Base-by-base conservation (phyloP, 2,888 invertebrate genomes). In the Lomographa bimaculata region DNA sequence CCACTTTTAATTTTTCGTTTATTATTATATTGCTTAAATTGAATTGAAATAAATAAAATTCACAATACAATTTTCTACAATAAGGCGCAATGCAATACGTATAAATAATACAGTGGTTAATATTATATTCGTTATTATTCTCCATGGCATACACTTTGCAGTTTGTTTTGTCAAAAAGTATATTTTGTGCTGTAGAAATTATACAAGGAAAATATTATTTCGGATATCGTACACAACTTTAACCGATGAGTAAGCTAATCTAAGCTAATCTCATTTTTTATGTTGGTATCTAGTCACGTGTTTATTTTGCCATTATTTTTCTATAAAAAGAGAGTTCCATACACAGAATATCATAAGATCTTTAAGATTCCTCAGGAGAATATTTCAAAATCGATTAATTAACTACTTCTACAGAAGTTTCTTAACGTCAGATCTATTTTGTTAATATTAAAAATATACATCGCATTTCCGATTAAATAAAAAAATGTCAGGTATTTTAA, bases 1-100 rank as follows among this genome's bases (percentile, higher is more conserved):
- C 71, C 81, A 79, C 72, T 78, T 72, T 71, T 74, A 74, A 73
- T 72, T 78, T 72, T 71, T 74, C 74, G 72, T 71, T 84, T 80
- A 76, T 79, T 81, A 79, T n/a, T n/a, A 79, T 86, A 87, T 85
- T 86, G 85, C 85, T 83, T 83, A 84, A 61, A 77, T 84, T 74
- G 77, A 85, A 79, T 81, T 69, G 58, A 82, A 87, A 85, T 82
- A 82, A 89, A 83, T 80, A 72, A 71, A 74, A 62, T 78, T 79
- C 77, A 79, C 71, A 78, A 71, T 75, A 79, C 62, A 71, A 61
- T 64, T 66, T 68, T 59, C 70, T 77, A 77, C 69, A 57, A 26
- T 70, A 77, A 72, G 73, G 75, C 76, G 66, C 64, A 72, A 72
- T 74, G 59, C 46, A 74, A 69, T 68, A 64, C 45, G 68, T 69